phyloP scores from a whole-genome alignment of 2,888 invertebrate species.

The Nemotelus pantherinus region DNA sequence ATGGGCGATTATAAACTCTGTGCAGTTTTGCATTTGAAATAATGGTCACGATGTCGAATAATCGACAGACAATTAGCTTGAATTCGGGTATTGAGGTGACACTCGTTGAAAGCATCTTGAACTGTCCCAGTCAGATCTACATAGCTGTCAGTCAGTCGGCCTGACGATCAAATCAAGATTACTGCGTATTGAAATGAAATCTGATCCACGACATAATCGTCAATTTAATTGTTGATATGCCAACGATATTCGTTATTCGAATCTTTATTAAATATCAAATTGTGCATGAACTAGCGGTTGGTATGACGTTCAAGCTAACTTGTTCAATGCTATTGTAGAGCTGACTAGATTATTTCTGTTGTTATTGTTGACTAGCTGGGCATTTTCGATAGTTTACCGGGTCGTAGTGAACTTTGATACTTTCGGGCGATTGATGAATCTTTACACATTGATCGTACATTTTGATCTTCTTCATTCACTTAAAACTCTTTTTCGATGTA shows the following conservation, averaged over 20 bases:
- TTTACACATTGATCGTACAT: no score
- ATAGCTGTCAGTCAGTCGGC: neutral
- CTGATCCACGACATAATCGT: constrained; percentile 35
- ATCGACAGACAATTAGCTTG: constrained; percentile 28
- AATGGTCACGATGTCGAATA: constrained; percentile 33
- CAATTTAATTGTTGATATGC: constrained; percentile 34
- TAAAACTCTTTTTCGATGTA: no score
- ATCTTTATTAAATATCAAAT: constrained; percentile 24
- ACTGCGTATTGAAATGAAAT: neutral
- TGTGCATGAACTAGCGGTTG: neutral
- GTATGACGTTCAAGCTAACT: no score
- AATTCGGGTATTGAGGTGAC: constrained; percentile 31
- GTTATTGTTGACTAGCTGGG: no score
- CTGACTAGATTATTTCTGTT: no score
- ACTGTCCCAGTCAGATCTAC: no score
- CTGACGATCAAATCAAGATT: constrained; percentile 10
- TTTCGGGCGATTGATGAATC: no score
- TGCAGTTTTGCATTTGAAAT: neutral
- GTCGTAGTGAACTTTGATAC: no score
- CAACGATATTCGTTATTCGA: neutral
- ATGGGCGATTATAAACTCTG: constrained; percentile 22
- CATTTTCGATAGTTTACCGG: no score
- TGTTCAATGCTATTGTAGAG: no score
- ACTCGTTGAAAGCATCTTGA: constrained; percentile 27
- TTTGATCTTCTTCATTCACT: no score